These are phyloP conservation scores for Cephus runcator DNA, from an alignment of 2,888 invertebrate species.

Conservation along the genomic window DNA sequence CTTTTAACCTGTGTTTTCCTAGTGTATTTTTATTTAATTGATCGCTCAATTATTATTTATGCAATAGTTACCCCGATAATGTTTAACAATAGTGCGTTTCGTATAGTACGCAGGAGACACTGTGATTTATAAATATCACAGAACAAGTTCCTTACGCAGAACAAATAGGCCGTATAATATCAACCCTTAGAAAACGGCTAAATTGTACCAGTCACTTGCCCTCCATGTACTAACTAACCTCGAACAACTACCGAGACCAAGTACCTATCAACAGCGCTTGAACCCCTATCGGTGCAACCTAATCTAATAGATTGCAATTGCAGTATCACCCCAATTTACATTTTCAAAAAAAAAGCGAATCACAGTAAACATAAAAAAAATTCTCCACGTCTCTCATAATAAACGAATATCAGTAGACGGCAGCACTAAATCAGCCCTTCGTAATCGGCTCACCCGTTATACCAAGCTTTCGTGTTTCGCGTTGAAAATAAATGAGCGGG, in stretches of 20 bases:
- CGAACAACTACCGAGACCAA: neutral
- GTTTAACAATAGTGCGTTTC: neutral
- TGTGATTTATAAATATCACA: neutral
- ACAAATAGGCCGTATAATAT: neutral
- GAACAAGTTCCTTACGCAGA: neutral
- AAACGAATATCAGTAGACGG: neutral
- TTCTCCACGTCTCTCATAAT: neutral
- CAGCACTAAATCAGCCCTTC: neutral
- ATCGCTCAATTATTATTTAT: neutral
- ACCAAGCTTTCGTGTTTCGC: slow-evolving; percentile 27
- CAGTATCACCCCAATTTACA: neutral
- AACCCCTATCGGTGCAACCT: neutral
- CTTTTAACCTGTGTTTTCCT: neutral
- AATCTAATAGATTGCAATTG: neutral
- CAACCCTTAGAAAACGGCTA: neutral
- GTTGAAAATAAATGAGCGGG: slow-evolving; percentile 49
- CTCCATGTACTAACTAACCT: neutral
- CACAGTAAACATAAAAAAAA: neutral
- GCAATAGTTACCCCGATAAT: neutral
- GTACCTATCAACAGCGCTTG: neutral
- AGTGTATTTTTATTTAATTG: neutral
- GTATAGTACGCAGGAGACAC: neutral
- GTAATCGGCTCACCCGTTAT: neutral
- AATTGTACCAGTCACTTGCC: neutral
- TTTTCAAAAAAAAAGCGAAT: no score